Base-by-base conservation (phyloP, 2,797 vertebrate species). In the Acropternis orthonyx region DNA sequence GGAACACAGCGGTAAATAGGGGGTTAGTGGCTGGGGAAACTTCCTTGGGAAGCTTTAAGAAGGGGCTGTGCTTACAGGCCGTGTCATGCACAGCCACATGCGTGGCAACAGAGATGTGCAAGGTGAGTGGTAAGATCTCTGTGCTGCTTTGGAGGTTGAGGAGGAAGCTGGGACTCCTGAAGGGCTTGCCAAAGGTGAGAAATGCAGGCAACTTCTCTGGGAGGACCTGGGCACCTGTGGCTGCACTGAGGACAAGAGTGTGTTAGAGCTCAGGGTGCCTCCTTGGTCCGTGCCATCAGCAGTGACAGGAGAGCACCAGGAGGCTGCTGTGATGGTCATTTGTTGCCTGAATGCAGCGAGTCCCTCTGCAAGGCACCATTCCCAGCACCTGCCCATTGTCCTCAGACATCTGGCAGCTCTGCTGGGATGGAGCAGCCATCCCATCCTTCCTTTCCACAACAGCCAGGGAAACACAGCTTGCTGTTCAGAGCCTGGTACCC, bases 401-500 rank as follows among this genome's bases (percentile, higher is more conserved):
- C 62, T 46, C 0, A 0, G 32, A 39, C 1, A 1, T 23, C 58
- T 43, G 44, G 34, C 44, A 59, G 39, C 51, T 52, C 49, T 56
- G 51, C 56, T 4, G 27, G 11, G 24, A 32, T 0, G 1, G 28
- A 19, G 34, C 71, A 56, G 18, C 26, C 4, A 0, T 48, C 43
- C 32, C 37, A 14, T 52, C 66, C 61, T n/a, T 51, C 13, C 62
- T 63, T 82, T 43, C 78, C 62, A 77, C 48, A 52, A 21, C 4
- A 39, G 32, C 52, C 65, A 43, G 49, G 54, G 55, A 67, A 22
- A 30, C 28, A 30, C 28, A 36, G 23, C 36, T 58, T 58, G 15
- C 23, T 58, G 56, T 58, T 32, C 34, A 14, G 71, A 67, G 48
- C 54, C 61, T 27, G 26, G 37, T 44, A 46, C 37, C n/a, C 10